Evolutionary conservation across 2,113 vertebrate genomes (phyloP), one percentile per base, ranked within the genome.

Genomic region (Python bivittatus): DNA sequence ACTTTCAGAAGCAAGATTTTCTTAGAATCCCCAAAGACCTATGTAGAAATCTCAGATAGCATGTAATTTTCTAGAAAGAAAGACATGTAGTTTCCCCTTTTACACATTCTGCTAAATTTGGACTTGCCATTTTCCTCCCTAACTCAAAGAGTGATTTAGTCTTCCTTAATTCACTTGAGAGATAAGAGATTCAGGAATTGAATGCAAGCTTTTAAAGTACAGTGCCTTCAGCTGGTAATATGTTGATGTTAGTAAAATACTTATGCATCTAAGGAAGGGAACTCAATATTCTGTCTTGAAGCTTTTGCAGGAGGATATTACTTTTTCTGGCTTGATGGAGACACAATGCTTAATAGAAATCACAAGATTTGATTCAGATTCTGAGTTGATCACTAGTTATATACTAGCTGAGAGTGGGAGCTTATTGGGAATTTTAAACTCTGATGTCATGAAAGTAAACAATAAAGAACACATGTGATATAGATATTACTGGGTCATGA

Each of bases 11-110:
- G n/a, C 52, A 52, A 84, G 89, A 91, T 91, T 91, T 58, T 94
- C 92, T 53, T 0, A 91, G 90, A 93, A 91, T 72, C n/a, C 83
- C 89, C 44, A 61, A 87, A 91, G 90, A 90, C 38, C 84, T 15
- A 92, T 92, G 95, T 89, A 92, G 87, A 94, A 91, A 93, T 68
- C 42, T 92, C 54, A 94, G 64, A 22, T 93, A 85, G 58, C 90
- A 11, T 91, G 44, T 60, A 94, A 79, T 93, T 96, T 96, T 17
- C 17, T 61, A 54, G 91, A 54, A 86, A 90, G 86, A 92, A 57
- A 84, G 56, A 72, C 68, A 88, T 95, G 0, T 88, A 90, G 87
- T 90, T 94, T 89, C 93, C 54, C 84, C 61, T 61, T 95, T 91
- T 92, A 48, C 54, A 88, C 23, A 92, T 94, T 86, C 86, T 48